Evolutionary conservation across 2,888 invertebrate genomes (phyloP), one percentile per base, ranked within the genome.

Genomic region (Caradrina kadenii): DNA sequence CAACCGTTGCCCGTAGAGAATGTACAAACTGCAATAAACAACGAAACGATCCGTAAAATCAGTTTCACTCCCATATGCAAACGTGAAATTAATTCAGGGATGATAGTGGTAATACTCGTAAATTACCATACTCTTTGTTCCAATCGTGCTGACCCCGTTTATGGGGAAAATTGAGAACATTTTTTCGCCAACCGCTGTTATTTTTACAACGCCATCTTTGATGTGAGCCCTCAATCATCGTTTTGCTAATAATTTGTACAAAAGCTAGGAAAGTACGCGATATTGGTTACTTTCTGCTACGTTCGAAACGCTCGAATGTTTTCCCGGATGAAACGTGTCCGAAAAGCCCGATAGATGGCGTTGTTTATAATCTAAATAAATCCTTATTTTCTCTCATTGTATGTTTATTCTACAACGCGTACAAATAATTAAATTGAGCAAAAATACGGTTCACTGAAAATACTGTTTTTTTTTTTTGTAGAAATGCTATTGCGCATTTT

Each of bases 51-150:
- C 21, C 71, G 26, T 66, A 54, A 80, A 78, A 78, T 78, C 76
- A 70, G 76, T 76, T 78, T 53, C 70, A 53, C 54, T 69, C 54
- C 63, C 55, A 45, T 76, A 66, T 56, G 55, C 56, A 65, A 78
- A 80, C 81, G 66, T 52, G 56, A 80, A 70, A 80, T 78, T 70
- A 78, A 78, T 80, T 80, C 77, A 76, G 66, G 71, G 77, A 66
- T 78, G 77, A 80, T 76, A 70, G 81, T 80, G 71, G 77, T 76
- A 76, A 76, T 78, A 78, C 66, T 70, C 70, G 63, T 80, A 76
- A 78, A 78, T 78, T 80, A 80, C 71, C 81, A 76, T 80, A 54
- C 63, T 61, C 76, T 78, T 70, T 80, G 80, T 78, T 76, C 56
- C 55, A 63, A 63, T 70, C 22, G 52, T 21, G 45, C 55, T 69